Percentiles rank a stretch among this genome's conserved stretches.
These are phyloP conservation scores for Ispidina picta DNA, from an alignment of 2,797 vertebrate species.

Conservation along the genomic window DNA sequence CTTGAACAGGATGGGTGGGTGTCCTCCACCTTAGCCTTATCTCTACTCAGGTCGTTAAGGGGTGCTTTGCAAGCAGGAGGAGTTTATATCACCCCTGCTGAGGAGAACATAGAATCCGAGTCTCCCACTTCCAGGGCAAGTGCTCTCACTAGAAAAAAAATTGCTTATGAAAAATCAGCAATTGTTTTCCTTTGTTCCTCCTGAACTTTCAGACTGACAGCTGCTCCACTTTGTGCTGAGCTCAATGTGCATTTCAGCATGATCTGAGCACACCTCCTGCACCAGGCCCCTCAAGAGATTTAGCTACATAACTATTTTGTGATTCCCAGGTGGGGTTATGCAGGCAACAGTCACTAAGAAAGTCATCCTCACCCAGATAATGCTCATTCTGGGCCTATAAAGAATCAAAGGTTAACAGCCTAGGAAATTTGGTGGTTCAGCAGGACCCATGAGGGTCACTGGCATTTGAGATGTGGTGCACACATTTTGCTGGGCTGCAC, in stretches of 20 bases:
- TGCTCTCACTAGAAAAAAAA: conserved; percentile 47
- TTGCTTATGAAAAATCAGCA: neutral
- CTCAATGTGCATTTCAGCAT: conserved; percentile 32
- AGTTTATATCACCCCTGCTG: neutral
- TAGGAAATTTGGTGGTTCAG: neutral
- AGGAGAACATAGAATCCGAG: neutral
- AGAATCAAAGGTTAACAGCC: neutral
- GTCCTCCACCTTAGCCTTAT: conserved; percentile 55
- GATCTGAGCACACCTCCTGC: conserved; percentile 31
- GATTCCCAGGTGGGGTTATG: neutral
- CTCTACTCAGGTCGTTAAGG: neutral
- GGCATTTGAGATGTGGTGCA: neutral
- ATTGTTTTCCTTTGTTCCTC: neutral
- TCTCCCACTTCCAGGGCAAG: conserved; percentile 17
- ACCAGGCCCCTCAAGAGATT: conserved; percentile 14
- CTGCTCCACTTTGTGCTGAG: neutral
- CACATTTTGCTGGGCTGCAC: neutral
- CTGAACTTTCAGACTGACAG: neutral
- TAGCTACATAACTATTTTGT: neutral
- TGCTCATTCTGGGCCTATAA: neutral
- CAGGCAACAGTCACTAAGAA: neutral
- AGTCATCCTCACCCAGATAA: conserved; percentile 45
- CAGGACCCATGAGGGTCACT: neutral
- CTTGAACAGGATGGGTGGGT: conserved; percentile 44
- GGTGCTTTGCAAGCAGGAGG: conserved; percentile 11